phyloP scores from a whole-genome alignment of 2,797 vertebrate genomes.

The Myotis daubentonii region DNA sequence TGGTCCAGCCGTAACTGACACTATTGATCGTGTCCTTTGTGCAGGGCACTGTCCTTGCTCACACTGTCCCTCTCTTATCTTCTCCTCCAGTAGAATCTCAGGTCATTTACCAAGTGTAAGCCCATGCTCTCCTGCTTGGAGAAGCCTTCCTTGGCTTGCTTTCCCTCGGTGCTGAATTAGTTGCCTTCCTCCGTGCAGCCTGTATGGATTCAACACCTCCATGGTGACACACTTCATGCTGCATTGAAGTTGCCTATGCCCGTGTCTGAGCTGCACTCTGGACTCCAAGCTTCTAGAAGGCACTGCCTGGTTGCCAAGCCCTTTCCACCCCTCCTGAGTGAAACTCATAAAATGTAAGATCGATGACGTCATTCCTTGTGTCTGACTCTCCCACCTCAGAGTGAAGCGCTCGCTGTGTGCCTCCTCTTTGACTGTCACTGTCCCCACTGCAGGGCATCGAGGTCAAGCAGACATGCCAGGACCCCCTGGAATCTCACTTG shows the following conservation, averaged over 20 bases:
- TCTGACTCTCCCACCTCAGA: no score
- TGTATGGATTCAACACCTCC: not conserved
- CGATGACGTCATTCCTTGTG: no score
- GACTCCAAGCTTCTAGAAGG: not conserved
- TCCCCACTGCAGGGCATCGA: not conserved
- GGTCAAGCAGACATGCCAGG: not conserved
- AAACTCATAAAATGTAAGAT: no score
- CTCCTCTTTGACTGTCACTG: not conserved
- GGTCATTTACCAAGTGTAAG: not conserved
- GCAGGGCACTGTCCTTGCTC: no score
- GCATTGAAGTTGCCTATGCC: fast-evolving
- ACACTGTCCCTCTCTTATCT: fast-evolving
- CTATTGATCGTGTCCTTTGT: fast-evolving
- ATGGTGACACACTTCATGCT: fast-evolving
- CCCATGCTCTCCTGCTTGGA: not conserved
- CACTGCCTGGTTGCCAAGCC: no score
- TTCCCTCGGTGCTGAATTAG: not conserved
- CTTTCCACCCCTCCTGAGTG: no score
- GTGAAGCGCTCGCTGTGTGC: fast-evolving
- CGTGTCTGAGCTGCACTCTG: fast-evolving
- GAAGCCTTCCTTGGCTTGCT: not conserved
- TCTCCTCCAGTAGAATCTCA: not conserved
- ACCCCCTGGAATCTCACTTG: not conserved
- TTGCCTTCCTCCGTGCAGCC: not conserved
- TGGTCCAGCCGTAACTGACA: not conserved